These are phyloP conservation scores for Conistra vaccinii DNA, from an alignment of 2,888 invertebrate genomes.

Conservation along the genomic window DNA sequence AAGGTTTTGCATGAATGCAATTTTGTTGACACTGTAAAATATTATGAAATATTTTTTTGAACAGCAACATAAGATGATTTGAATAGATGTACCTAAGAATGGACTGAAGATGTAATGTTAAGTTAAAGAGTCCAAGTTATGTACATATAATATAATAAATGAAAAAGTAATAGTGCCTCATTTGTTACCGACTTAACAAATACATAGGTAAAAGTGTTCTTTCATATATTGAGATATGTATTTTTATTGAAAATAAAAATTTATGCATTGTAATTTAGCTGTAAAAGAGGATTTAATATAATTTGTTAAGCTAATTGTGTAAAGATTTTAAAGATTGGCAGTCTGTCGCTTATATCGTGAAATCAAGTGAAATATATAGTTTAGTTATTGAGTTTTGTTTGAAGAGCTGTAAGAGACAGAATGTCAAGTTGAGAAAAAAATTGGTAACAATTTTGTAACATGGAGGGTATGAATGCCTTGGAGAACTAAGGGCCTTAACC, in stretches of 20 bases:
- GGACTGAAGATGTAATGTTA: constrained; percentile 80
- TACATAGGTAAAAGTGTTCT: constrained; percentile 87
- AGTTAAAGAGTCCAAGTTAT: constrained; percentile 76
- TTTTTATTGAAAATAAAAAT: constrained; percentile 86
- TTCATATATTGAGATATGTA: constrained; percentile 88
- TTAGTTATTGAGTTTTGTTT: constrained; percentile 62
- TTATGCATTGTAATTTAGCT: constrained; percentile 89
- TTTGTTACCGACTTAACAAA: constrained; percentile 88
- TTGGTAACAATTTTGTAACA: constrained; percentile 67
- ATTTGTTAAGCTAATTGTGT: constrained; percentile 88
- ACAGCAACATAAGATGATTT: constrained; percentile 68
- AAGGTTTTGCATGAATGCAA: constrained; percentile 78
- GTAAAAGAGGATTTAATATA: constrained; percentile 89
- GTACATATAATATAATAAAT: constrained; percentile 74
- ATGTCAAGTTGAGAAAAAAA: constrained; percentile 68
- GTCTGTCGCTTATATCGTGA: constrained; percentile 76
- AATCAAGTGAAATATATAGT: constrained; percentile 63
- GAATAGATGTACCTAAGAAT: constrained; percentile 76
- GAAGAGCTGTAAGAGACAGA: constrained; percentile 66
- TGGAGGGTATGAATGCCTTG: constrained; percentile 79
- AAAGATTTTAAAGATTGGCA: constrained; percentile 79
- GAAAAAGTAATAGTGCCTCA: constrained; percentile 86
- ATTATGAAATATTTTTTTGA: constrained; percentile 66
- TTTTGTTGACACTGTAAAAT: constrained; percentile 81
- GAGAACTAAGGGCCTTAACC: constrained; percentile 56